Base-by-base conservation (phyloP, 2,797 vertebrate genomes). In the Sebastes oblongus region DNA sequence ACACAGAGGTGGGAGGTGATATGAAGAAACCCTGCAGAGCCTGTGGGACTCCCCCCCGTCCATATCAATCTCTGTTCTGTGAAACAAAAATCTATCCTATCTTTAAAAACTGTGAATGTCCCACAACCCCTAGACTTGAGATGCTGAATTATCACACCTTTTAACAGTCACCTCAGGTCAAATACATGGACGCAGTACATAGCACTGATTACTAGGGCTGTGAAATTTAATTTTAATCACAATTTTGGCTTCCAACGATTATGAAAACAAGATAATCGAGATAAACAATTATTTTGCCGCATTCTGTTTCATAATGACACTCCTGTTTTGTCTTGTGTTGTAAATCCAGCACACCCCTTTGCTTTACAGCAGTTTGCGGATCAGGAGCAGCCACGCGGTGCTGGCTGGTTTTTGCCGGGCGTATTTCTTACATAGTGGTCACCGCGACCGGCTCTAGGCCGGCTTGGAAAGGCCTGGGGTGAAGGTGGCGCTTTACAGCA, bases 21-120 rank as follows among this genome's bases (percentile, higher is more conserved):
- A 11, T 54, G 52, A 34, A 72, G 52, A 72, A 56, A 56, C 72
- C 72, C 75, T 78, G 27, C 56, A 75, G 58, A 39, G 27, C 8
- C 34, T 0, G 1, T 11, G 66, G 88, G 80, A 77, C 65, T 81
- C 54, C 76, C 73, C 82, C 82, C 82, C 13, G 1, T 30, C 34
- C 16, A 29, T 71, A 11, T 56, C 10, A 20, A 9, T 11, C 4
- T 61, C n/a, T 76, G 42, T 56, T 59, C 20, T 46, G 36, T 52
- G 25, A 72, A 83, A 75, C 3, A 13, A 42, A 4, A 74, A 73
- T 68, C 30, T 34, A 14, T 25, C 14, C 20, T 12, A 7, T 16
- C 7, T 29, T 64, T 52, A 50, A 62, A 72, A 80, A 6, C 12
- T 10, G 6, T 59, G 3, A 61, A 66, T 61, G 8, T 25, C 24